Base-by-base conservation (phyloP, 37 sponge, comb jelly and placozoan genomes). In the Hormiphora californensis region DNA sequence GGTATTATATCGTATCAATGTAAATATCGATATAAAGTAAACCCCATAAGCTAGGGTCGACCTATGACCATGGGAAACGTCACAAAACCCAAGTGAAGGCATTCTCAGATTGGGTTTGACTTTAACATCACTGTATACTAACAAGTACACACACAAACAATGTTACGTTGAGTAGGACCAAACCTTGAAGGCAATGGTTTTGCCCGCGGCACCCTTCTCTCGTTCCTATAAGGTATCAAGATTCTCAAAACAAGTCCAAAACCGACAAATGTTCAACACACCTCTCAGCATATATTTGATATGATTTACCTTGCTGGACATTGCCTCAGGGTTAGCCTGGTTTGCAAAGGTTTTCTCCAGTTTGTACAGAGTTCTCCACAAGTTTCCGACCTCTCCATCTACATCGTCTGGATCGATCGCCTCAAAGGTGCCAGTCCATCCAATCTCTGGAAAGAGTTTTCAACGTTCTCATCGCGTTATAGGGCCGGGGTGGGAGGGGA, bases 341-440 rank as follows among this genome's bases (percentile, higher is more conserved):
- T 98, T 94, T 12, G 73, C 17, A 40, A 98, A 95, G 32, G 68
- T 63, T 57, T 93, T 98, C 89, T 95, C 93, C 87, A 95, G 86
- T 73, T 98, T 98, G 90, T 98, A 95, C 40, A 98, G 89, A 1
- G 89, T 91, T 49, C 99, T 89, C 92, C 93, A 95, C 32, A 94
- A 51, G 41, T 35, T 67, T 1, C 99, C 99, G 32, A 89, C 87
- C 19, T 98, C 99, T 62, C 91, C 90, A 87, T 95, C 95, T 32
- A 95, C 95, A 30, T 92, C 85, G 63, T 98, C 99, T 31, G 99
- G 99, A 85, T 98, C 95, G 32, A 98, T 92, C 19, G 69, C 91
- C 0, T 73, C 55, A 88, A 98, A 88, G 5, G 94, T 89, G 1
- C 99, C 99, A 65, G n/a, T 91, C 89, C 93, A 94, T 92, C 99